These are phyloP conservation scores for Cantharis flavilabris DNA, from an alignment of 2,888 invertebrate species.

Conservation along the genomic window DNA sequence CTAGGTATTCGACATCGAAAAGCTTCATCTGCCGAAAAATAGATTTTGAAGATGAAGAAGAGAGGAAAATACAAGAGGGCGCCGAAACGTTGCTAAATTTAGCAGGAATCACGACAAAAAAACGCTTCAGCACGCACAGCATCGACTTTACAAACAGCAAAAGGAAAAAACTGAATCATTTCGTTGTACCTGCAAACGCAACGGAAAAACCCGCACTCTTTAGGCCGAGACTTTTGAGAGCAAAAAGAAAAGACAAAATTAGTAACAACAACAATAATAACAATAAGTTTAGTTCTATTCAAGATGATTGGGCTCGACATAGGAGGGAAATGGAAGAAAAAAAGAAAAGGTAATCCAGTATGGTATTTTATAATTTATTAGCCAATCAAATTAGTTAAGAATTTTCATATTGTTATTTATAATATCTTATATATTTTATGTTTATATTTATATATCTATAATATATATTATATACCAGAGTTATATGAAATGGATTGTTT, in stretches of 20 bases:
- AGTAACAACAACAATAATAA: constrained; percentile 37
- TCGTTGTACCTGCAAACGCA: constrained; percentile 22
- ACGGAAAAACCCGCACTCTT: constrained; percentile 47
- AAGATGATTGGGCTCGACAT: constrained; percentile 51
- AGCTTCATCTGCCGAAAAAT: constrained; percentile 44
- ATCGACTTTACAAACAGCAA: constrained; percentile 17
- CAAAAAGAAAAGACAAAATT: constrained; percentile 46
- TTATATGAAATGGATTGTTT: constrained; percentile 43
- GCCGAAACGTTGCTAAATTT: constrained; percentile 79
- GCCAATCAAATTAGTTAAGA: constrained; percentile 28
- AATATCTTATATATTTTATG: constrained; percentile 49
- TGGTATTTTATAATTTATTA: constrained; percentile 24
- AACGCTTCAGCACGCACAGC: constrained; percentile 41
- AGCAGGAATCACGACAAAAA: constrained; percentile 61
- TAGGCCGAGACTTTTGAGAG: constrained; percentile 48
- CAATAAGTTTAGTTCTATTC: constrained; percentile 41
- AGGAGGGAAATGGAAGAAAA: constrained; percentile 49
- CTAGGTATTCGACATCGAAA: constrained; percentile 17
- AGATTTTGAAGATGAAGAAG: constrained; percentile 65
- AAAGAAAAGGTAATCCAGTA: constrained; percentile 51
- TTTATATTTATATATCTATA: constrained; percentile 43
- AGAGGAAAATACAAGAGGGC: constrained; percentile 75
- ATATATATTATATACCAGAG: constrained; percentile 28
- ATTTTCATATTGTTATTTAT: constrained; percentile 40
- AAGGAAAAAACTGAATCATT: constrained; percentile 15